These are phyloP conservation scores for Zaprionus africanus DNA, from an alignment of 1,140 invertebrate genomes.

Conservation along the genomic window DNA sequence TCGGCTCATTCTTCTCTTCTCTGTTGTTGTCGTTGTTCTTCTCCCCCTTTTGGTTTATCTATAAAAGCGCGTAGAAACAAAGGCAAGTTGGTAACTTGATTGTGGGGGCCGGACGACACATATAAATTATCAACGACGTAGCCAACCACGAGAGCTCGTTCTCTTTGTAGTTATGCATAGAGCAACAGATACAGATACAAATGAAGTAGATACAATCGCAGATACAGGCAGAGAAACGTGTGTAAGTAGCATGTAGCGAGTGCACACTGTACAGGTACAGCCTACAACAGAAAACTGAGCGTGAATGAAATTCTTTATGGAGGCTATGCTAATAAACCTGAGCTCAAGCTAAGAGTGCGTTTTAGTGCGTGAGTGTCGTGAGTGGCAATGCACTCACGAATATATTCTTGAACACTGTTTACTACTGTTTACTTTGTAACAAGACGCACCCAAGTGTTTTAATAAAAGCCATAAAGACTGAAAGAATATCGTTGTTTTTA, in stretches of 20 bases:
- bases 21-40: background rate
- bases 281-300: conserved; percentile 54
- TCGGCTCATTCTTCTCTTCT: background rate
- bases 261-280: conserved; percentile 58
- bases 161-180: conserved; percentile 53
- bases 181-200: conserved; percentile 47
- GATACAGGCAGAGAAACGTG: conserved; percentile 41
- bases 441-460: conserved; percentile 23
- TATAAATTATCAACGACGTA: conserved; percentile 77
- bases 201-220: conserved; percentile 26
- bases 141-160: conserved; percentile 31
- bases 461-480: conserved; percentile 20
- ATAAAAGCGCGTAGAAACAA: conserved; percentile 70
- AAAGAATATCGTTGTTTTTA: conserved; percentile 16
- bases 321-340: conserved; percentile 24
- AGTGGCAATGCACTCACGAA: conserved; percentile 38
- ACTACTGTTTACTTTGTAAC: conserved; percentile 6
- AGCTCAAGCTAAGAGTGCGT: conserved; percentile 1
- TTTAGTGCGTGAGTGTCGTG: conserved; percentile 15
- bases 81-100: conserved; percentile 70
- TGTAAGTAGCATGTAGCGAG: background rate
- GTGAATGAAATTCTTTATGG: conserved; percentile 59
- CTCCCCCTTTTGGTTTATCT: conserved; percentile 36
- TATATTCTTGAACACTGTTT: conserved; percentile 11
- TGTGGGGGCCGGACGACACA: conserved; percentile 80